A percentile compares a stretch with the other conserved stretches of the same genome.
These are phyloP conservation scores for Lepus europaeus DNA, from an alignment of 2,113 vertebrate species.

Conservation along the genomic window DNA sequence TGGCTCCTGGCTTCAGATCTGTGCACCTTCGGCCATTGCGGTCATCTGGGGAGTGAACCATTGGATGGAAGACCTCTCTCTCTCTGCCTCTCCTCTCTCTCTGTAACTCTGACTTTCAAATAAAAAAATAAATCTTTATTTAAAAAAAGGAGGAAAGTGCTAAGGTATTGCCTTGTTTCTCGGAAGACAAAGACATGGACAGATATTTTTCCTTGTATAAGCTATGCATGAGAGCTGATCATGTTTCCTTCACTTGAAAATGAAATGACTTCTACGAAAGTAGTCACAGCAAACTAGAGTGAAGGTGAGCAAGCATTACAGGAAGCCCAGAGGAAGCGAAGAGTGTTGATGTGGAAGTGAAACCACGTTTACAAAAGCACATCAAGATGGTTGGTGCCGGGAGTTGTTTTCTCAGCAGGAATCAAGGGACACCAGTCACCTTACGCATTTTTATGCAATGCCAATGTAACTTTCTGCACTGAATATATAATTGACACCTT, in stretches of 20 bases:
- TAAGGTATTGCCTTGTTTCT: background rate
- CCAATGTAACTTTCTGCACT: background rate
- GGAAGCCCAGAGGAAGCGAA: conserved; percentile 3
- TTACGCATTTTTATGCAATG: background rate
- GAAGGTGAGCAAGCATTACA: background rate
- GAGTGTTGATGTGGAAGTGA: background rate
- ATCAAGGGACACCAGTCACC: background rate
- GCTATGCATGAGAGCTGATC: rapidly evolving
- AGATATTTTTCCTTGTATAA: too few species aligned
- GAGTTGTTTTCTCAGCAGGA: background rate
- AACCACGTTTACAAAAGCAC: background rate
- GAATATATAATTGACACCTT: background rate
- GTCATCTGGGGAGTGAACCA: too few species aligned
- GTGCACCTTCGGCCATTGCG: too few species aligned
- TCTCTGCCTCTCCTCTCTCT: too few species aligned
- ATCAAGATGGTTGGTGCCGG: rapidly evolving
- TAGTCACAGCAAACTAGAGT: background rate
- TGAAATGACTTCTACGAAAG: background rate
- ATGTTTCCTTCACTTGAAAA: background rate
- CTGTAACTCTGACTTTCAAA: too few species aligned
- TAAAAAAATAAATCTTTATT: too few species aligned
- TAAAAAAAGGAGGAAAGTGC: background rate
- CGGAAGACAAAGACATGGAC: background rate
- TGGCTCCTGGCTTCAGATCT: too few species aligned
- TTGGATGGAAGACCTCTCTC: too few species aligned